Conservation (phyloP, 2,113 vertebrate genomes). For the Trogon surrucura region DNA sequence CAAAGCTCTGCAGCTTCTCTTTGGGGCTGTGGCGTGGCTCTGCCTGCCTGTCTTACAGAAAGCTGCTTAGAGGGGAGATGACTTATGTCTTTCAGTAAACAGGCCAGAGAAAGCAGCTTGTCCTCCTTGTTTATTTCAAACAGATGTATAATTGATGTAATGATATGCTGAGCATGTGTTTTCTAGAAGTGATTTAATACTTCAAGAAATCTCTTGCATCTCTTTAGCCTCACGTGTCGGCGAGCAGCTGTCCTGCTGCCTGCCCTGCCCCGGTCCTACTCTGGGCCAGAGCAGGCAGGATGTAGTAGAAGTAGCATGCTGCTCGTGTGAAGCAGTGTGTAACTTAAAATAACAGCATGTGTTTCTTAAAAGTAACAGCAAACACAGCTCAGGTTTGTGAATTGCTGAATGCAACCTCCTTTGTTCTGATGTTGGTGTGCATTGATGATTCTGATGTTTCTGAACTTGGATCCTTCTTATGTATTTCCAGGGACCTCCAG, state of each 20-base stretch:
- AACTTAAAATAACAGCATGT: background rate
- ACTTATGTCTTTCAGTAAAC: background rate
- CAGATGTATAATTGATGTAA: constrained; percentile 48
- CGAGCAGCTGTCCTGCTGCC: background rate
- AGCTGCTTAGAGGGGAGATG: background rate
- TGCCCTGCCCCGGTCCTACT: background rate
- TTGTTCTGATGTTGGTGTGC: background rate
- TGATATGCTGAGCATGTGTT: constrained; percentile 51
- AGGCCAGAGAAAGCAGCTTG: constrained; percentile 17
- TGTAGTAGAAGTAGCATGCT: fast-evolving
- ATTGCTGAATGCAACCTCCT: background rate
- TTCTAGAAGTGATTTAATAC: constrained; percentile 46
- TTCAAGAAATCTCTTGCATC: constrained; percentile 7
- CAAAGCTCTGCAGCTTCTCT: background rate
- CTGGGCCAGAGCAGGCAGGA: background rate
- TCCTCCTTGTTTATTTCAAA: constrained; percentile 18
- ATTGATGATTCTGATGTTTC: background rate
- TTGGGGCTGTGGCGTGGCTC: background rate
- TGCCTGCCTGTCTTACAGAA: background rate
- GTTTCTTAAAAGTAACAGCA: background rate
- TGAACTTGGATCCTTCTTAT: constrained; percentile 39
- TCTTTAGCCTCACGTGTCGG: background rate
- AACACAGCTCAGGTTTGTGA: background rate
- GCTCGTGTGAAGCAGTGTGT: background rate
- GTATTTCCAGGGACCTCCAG: constrained; percentile 83